Percentiles rank a stretch among this genome's conserved stretches.
Conservation (phyloP, 2,113 vertebrate species). For the Tichodroma muraria region DNA sequence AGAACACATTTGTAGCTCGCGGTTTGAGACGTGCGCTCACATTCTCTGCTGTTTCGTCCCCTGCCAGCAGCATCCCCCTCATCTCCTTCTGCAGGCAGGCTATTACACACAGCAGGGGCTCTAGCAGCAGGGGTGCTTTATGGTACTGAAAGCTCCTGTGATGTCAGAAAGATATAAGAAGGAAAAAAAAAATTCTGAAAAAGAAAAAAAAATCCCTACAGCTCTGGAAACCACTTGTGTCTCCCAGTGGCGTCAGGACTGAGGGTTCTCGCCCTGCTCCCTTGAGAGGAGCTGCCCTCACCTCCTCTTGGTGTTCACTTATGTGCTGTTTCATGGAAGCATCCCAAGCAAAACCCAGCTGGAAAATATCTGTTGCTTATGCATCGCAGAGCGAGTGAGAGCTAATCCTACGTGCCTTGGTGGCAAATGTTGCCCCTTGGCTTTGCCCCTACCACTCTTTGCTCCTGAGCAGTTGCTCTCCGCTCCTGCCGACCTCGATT, state of each 20-base stretch:
- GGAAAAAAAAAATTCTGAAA: neutral
- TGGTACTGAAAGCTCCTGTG: neutral
- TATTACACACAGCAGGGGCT: neutral
- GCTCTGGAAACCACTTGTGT: neutral
- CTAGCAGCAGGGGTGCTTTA: neutral
- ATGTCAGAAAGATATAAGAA: neutral
- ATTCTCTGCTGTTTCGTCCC: neutral
- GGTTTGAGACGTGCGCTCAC: rapidly evolving
- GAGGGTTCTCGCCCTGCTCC: rapidly evolving
- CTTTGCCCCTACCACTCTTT: neutral
- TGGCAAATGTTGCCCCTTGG: neutral
- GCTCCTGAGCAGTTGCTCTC: neutral
- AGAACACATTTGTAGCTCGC: neutral
- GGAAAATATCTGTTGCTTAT: neutral
- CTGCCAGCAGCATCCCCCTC: neutral
- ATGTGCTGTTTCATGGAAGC: neutral
- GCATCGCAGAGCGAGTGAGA: neutral
- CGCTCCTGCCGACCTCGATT: neutral
- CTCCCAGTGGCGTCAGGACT: rapidly evolving
- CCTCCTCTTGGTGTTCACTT: neutral
- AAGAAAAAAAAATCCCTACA: neutral
- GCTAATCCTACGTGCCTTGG: neutral
- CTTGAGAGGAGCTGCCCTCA: neutral
- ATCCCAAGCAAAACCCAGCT: neutral
- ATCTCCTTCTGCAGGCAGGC: neutral